Conservation (phyloP, 2,888 invertebrate species). For the Andrena trimmerana region DNA sequence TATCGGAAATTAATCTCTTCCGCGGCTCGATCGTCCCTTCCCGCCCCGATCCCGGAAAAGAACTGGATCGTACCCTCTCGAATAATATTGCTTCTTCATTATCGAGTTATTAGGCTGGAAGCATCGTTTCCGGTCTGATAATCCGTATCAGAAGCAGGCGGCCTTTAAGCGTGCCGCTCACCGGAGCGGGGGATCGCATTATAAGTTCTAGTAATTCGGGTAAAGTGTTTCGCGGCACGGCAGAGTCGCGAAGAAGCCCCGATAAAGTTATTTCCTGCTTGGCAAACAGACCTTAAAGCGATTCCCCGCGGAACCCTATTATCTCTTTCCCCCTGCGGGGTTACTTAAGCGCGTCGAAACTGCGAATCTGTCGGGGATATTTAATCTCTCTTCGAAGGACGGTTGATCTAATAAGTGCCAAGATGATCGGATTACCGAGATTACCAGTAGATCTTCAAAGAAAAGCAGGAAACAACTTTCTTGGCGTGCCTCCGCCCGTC, state of each 20-base stretch:
- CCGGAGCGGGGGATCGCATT: slow-evolving; percentile 4
- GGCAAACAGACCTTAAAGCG: neutral
- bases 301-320: neutral
- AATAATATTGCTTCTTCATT: slow-evolving; percentile 28
- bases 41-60: neutral
- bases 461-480: too few species aligned
- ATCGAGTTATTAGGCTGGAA: slow-evolving; percentile 37
- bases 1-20: slow-evolving; percentile 64
- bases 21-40: neutral
- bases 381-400: too few species aligned
- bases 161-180: slow-evolving; percentile 17
- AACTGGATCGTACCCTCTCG: neutral
- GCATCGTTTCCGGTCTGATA: slow-evolving; percentile 29
- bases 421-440: too few species aligned
- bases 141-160: neutral
- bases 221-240: slow-evolving; percentile 22
- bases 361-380: too few species aligned
- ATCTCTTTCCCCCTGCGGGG: neutral
- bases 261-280: slow-evolving; percentile 9
- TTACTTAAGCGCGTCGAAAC: neutral
- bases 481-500: too few species aligned
- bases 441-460: too few species aligned
- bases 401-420: too few species aligned
- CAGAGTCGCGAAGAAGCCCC: neutral
- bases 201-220: slow-evolving; percentile 9